Conservation (phyloP, 2,113 vertebrate species). For the Puffinus mauretanicus region DNA sequence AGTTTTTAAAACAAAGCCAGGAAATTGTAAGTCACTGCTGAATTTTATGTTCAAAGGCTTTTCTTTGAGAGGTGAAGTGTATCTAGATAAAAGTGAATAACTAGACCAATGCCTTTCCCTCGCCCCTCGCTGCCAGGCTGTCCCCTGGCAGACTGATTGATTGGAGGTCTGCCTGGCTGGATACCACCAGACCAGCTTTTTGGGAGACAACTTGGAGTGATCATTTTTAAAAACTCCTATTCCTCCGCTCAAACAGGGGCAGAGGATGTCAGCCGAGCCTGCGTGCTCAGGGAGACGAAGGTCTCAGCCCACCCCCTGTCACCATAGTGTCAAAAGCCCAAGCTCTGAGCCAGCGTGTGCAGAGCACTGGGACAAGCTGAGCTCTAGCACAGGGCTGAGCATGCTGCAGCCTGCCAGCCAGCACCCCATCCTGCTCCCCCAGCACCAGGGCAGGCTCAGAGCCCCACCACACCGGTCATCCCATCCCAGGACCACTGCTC, state of each 20-base stretch:
- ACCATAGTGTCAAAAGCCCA: background rate
- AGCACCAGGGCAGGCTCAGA: background rate
- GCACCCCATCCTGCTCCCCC: background rate
- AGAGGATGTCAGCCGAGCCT: background rate
- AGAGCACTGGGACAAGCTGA: background rate
- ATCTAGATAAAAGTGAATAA: background rate
- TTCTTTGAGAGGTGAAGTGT: background rate
- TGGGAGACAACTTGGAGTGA: background rate
- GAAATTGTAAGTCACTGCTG: background rate
- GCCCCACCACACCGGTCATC: background rate
- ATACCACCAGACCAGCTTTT: background rate
- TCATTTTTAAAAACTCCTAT: background rate
- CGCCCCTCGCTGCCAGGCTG: background rate
- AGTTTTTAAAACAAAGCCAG: background rate
- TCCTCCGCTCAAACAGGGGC: background rate
- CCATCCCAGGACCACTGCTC: background rate
- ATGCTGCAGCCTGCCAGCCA: background rate
- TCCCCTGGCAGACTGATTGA: background rate
- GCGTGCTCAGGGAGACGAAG: background rate
- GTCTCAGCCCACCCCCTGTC: background rate
- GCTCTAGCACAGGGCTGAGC: background rate
- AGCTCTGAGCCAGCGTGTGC: background rate
- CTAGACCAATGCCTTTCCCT: background rate
- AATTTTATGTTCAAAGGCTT: background rate
- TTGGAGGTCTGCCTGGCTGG: background rate